A percentile compares a stretch with the other conserved stretches of the same genome.
Conservation (phyloP, 1,140 invertebrate genomes). For the Holotrichia oblita region DNA sequence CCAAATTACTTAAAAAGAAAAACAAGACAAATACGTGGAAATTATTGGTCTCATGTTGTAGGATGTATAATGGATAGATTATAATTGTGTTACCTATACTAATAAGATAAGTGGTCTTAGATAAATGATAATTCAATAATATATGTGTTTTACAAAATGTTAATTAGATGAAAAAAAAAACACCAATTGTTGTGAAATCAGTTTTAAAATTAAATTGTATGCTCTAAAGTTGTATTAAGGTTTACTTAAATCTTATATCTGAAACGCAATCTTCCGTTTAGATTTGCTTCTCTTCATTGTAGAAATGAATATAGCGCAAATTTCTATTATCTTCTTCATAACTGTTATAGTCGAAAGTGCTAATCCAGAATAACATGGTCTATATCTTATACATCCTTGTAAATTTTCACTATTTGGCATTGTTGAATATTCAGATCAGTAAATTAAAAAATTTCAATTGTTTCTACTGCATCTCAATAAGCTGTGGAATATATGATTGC, state of each 20-base stretch:
- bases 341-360: not conserved
- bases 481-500: not conserved
- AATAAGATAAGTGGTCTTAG: conserved; percentile 3
- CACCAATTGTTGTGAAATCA: too few species aligned
- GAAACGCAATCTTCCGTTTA: too few species aligned
- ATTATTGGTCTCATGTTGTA: not conserved
- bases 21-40: not conserved
- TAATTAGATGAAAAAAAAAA: too few species aligned
- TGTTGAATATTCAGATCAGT: not conserved
- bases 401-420: not conserved
- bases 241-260: too few species aligned
- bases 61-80: not conserved
- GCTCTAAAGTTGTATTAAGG: too few species aligned
- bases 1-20: conserved; percentile 30
- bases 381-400: conserved; percentile 18
- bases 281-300: too few species aligned
- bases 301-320: not conserved
- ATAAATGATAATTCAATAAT: conserved; percentile 14
- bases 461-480: too few species aligned
- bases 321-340: not conserved
- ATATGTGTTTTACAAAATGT: too few species aligned
- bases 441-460: too few species aligned
- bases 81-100: not conserved
- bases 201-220: too few species aligned
- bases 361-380: not conserved